These are phyloP conservation scores for Anthopleura sola DNA, from an alignment of 64 coral and sea anemone genomes.

Conservation along the genomic window DNA sequence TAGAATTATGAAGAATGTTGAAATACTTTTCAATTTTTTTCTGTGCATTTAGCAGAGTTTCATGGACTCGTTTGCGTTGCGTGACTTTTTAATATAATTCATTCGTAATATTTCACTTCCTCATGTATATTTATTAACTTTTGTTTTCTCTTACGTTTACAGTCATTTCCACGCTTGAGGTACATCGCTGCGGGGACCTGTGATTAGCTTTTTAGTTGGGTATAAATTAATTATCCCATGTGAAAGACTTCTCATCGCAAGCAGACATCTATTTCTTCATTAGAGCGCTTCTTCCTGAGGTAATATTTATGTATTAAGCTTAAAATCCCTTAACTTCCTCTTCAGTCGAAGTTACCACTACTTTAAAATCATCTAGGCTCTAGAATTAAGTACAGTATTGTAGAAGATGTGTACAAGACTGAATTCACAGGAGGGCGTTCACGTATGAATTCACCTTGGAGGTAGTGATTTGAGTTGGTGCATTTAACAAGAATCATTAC, in stretches of 20 bases:
- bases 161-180: no score
- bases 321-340: not conserved
- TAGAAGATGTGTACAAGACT: not conserved
- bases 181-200: not conserved
- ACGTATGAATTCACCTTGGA: not conserved
- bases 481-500: not conserved
- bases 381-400: not conserved
- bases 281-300: not conserved
- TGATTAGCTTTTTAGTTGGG: not conserved
- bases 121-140: conserved; percentile 1
- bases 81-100: not conserved
- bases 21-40: no score
- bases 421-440: not conserved
- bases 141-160: not conserved
- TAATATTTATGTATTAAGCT: not conserved
- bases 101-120: not conserved
- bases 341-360: not conserved
- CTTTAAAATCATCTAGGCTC: not conserved
- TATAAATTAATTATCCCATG: not conserved
- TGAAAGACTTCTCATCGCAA: not conserved
- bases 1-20: no score
- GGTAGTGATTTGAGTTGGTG: not conserved
- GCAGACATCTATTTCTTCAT: not conserved
- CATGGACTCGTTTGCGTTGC: not conserved
- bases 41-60: not conserved